These are phyloP conservation scores for Dipus sagitta DNA, from an alignment of 2,797 vertebrate genomes.

Conservation along the genomic window DNA sequence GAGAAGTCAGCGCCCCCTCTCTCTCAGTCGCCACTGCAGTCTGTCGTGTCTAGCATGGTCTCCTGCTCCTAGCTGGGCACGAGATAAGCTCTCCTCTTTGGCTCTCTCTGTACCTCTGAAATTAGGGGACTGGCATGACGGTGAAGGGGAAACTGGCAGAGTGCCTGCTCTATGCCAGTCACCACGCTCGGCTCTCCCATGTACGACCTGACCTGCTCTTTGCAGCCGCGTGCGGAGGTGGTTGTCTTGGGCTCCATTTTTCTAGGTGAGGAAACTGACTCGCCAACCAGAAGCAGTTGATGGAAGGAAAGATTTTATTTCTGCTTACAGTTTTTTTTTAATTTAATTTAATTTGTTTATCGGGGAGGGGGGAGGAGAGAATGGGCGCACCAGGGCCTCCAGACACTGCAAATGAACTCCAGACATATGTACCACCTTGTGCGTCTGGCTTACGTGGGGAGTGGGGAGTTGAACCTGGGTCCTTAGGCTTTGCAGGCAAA, in stretches of 20 bases:
- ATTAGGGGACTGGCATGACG: fast-evolving
- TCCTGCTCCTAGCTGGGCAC: background rate
- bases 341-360: too few relatives aligned
- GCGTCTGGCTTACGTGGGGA: too few relatives aligned
- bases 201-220: too few relatives aligned
- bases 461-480: too few relatives aligned
- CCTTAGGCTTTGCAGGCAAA: too few relatives aligned
- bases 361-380: too few relatives aligned
- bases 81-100: too few relatives aligned
- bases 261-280: background rate
- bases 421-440: too few relatives aligned
- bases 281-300: background rate
- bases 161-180: background rate
- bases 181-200: fast-evolving
- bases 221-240: background rate
- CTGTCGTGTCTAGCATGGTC: background rate
- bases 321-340: too few relatives aligned
- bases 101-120: background rate
- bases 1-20: background rate
- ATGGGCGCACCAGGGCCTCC: too few relatives aligned
- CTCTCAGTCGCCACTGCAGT: background rate
- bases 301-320: too few relatives aligned
- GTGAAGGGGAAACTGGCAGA: background rate
- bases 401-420: too few relatives aligned
- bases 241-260: background rate